Percentiles rank a stretch among this genome's conserved stretches.
Conservation (phyloP, 2,113 vertebrate species). For the Perca fluviatilis region DNA sequence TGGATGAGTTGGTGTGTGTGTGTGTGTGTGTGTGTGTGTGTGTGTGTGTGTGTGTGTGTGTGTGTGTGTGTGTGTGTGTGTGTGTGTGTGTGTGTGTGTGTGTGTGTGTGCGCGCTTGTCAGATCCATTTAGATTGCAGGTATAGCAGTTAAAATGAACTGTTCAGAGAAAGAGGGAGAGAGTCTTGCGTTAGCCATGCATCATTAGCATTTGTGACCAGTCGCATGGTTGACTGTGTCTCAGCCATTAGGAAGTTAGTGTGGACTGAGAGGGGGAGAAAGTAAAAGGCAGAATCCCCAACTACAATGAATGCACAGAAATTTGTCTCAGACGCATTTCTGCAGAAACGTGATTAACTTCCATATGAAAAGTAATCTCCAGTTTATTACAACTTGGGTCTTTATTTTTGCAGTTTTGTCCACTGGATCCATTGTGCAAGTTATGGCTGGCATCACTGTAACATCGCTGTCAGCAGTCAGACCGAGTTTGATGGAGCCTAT, state of each 20-base stretch:
- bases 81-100: slow-evolving; percentile 12
- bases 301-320: slow-evolving; percentile 1
- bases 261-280: slow-evolving; percentile 11
- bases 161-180: slow-evolving; percentile 45
- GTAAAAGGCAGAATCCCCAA: slow-evolving; percentile 25
- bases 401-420: neutral
- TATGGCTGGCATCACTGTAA: neutral
- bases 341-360: neutral
- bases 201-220: slow-evolving; percentile 68
- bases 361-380: neutral
- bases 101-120: slow-evolving; percentile 46
- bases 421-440: neutral
- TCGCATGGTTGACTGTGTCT: slow-evolving; percentile 53
- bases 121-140: slow-evolving; percentile 71
- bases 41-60: neutral
- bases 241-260: slow-evolving; percentile 40
- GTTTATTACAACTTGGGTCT: neutral
- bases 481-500: neutral
- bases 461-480: neutral
- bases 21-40: no score
- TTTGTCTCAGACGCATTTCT: slow-evolving; percentile 2
- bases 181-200: slow-evolving; percentile 54
- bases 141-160: slow-evolving; percentile 61
- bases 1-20: slow-evolving; percentile 72
- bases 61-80: slow-evolving; percentile 5